phyloP scores from a whole-genome alignment of 2,888 invertebrate species.

The Petrolisthes manimaculis region DNA sequence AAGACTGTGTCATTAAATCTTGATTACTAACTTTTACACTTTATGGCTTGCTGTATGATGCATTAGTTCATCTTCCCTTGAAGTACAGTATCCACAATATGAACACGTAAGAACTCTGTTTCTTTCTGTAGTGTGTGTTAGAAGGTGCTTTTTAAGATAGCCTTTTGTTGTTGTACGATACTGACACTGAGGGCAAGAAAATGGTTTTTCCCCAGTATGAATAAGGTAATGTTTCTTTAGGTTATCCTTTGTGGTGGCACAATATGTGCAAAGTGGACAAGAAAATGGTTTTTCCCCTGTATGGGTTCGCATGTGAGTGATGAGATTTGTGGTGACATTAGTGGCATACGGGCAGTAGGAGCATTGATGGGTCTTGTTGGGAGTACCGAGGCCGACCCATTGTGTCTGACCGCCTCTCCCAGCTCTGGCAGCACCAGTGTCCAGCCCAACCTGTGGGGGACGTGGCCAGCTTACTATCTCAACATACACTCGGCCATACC shows the following conservation, averaged over 20 bases:
- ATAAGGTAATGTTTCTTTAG: slow-evolving; percentile 38
- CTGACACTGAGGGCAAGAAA: slow-evolving; percentile 26
- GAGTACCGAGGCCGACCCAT: slow-evolving; percentile 11
- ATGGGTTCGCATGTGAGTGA: slow-evolving; percentile 41
- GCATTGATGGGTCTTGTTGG: slow-evolving; percentile 42
- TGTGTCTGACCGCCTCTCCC: neutral
- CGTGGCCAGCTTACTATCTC: slow-evolving; percentile 36
- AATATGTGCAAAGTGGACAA: slow-evolving; percentile 39
- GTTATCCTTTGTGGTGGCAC: slow-evolving; percentile 44
- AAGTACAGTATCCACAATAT: slow-evolving; percentile 20
- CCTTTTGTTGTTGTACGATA: slow-evolving; percentile 42
- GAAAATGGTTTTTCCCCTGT: slow-evolving; percentile 44
- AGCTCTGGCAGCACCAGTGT: neutral
- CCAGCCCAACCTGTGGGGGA: slow-evolving; percentile 45
- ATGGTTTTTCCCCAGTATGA: slow-evolving; percentile 50
- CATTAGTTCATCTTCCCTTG: slow-evolving; percentile 4
- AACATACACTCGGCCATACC: neutral
- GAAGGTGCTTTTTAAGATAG: slow-evolving; percentile 33
- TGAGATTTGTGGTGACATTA: slow-evolving; percentile 39
- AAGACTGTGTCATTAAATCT: too few species aligned
- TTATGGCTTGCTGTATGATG: slow-evolving; percentile 33
- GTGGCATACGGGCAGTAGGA: slow-evolving; percentile 47
- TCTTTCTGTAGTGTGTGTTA: slow-evolving; percentile 13
- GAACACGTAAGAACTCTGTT: slow-evolving; percentile 5
- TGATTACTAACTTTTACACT: neutral